Conservation (phyloP, 2,797 vertebrate species). For the Sternarchorhynchus goeldii region DNA sequence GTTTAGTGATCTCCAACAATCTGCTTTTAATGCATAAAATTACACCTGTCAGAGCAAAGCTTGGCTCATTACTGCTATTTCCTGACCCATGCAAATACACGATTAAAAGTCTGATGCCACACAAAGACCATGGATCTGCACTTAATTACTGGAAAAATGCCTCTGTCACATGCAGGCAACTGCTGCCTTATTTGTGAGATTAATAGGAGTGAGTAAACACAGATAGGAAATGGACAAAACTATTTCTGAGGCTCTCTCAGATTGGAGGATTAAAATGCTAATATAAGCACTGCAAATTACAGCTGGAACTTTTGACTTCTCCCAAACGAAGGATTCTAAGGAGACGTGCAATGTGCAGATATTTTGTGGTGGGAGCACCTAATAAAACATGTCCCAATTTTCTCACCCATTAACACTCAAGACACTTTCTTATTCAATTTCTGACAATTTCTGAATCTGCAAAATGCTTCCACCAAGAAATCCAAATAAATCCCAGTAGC, state of each 20-base stretch:
- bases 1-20: constrained; percentile 61
- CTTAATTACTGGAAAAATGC: constrained; percentile 79
- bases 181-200: constrained; percentile 72
- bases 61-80: constrained; percentile 79
- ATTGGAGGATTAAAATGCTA: constrained; percentile 62
- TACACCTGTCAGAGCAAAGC: constrained; percentile 84
- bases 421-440: no score
- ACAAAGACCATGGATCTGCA: constrained; percentile 72
- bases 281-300: constrained; percentile 43
- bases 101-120: constrained; percentile 69
- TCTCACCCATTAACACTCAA: no score
- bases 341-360: no score
- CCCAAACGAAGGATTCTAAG: not conserved
- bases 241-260: constrained; percentile 50
- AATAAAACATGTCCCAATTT: no score
- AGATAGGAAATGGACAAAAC: constrained; percentile 69
- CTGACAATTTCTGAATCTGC: no score
- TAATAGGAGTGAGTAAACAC: constrained; percentile 71
- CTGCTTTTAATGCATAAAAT: constrained; percentile 80
- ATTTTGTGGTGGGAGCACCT: no score
- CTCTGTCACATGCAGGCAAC: constrained; percentile 63
- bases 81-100: constrained; percentile 74
- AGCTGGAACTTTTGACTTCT: constrained; percentile 10
- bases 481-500: no score
- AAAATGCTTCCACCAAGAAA: no score